Conservation (phyloP, 2,113 vertebrate genomes). For the Gila orcuttii region DNA sequence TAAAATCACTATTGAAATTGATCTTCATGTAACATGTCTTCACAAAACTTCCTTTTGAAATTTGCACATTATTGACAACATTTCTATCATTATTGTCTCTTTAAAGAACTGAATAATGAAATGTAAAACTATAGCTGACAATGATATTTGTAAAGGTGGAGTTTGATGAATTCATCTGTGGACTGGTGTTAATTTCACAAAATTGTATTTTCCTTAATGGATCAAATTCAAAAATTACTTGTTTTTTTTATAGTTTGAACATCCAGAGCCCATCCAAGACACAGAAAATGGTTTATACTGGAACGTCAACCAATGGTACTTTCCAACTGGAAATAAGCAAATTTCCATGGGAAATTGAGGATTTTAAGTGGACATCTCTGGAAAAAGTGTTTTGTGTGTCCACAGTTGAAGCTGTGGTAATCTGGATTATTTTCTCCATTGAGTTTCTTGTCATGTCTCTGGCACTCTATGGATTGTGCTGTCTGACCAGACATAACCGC, state of each 20-base stretch:
- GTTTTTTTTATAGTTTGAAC: background rate
- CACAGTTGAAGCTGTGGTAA: background rate
- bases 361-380: background rate
- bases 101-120: background rate
- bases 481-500: slow-evolving; percentile 20
- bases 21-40: too few relatives aligned
- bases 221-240: background rate
- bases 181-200: background rate
- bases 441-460: slow-evolving; percentile 18
- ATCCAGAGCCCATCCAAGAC: background rate
- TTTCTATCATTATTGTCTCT: background rate
- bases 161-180: background rate
- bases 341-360: background rate
- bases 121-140: background rate
- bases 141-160: background rate
- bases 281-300: slow-evolving; percentile 2
- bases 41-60: too few relatives aligned
- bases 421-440: slow-evolving; percentile 21
- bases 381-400: background rate
- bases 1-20: background rate
- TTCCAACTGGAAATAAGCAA: background rate
- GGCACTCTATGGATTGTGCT: too few relatives aligned
- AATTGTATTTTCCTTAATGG: background rate
- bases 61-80: too few relatives aligned
- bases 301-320: background rate